Evolutionary conservation across 2,888 invertebrate genomes (phyloP), one percentile per base, ranked within the genome.

Genomic region (Rhagophthalmus giganteus): DNA sequence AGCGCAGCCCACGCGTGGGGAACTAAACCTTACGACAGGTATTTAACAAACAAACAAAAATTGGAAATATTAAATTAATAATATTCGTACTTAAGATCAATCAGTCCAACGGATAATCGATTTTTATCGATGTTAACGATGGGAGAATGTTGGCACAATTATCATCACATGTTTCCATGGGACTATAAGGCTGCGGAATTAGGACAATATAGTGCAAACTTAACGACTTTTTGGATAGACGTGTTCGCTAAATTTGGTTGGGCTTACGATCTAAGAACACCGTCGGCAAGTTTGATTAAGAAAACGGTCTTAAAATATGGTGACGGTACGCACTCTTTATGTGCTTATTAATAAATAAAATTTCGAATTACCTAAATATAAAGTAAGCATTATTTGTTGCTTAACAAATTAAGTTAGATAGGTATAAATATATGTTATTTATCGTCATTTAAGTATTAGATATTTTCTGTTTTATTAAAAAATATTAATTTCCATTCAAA

Each of bases 121-220:
- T 71, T 78, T 0, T 92, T 94, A 0, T 84, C 91, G 0, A 65
- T 89, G 0, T 65, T 86, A 20, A 83, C 90, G 0, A 78, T 90
- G 77, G 92, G 63, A 88, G 66, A 91, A 88, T 74, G 87, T 83
- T 14, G 90, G 90, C 1, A 94, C 77, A 94, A 95, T 76, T 95
- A 91, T 74, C 94, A 94, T 72, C 94, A 95, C 74, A 88, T 88
- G 0, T 95, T 94, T 74, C 94, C 94, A 0, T 92, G 90, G 87
- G 94, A 95, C 74, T 95, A 95, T 79, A 88, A 90, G 66, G 88
- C 94, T 14, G 86, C 92, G 8, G 94, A 95, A 72, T 76, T 90
- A 10, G 90, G 90, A 11, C 57, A 55, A 10, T 57, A 64, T 54
- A 70, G 80, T 57, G 68, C 83, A 10, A 91, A 91, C 69, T 38